Base-by-base conservation (phyloP, 2,797 vertebrate genomes). In the Tamandua tetradactyla region DNA sequence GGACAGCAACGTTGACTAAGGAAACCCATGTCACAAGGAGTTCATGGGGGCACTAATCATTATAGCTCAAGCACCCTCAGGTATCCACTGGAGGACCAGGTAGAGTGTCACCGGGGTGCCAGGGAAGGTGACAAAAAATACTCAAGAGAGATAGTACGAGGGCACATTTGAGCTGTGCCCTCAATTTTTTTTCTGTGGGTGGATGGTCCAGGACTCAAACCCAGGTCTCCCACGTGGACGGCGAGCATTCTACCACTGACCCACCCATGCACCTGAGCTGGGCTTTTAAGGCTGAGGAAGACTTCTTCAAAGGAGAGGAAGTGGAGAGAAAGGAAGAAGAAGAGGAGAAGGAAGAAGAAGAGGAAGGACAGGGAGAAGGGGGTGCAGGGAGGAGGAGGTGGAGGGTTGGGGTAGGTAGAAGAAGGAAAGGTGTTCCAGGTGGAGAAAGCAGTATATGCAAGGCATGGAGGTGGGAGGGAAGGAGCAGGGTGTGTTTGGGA, bases 371-470 rank as follows among this genome's bases (percentile, higher is more conserved):
- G 52, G 68, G 64, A 17, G 12, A 32, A 35, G 37, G n/a, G 44
- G 55, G 20, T 30, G 37, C 97, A n/a, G 47, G 27, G 10, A 57
- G 32, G 57, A 79, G 37, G 49, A 42, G 7, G 64, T 35, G 55
- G 20, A 55, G 20, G 6, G 52, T 47, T 47, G 47, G 47, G 47
- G 47, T 13, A 47, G 47, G 47, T 9, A 18, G n/a, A 32, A 23
- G 84, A 96, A 95, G 96, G 86, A 95, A 97, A 97, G 97, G 37
- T 32, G 27, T 18, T 66, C 37, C 20, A 30, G 42, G 37, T 12
- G 89, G 66, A 62, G 59, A 35, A 32, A 8, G 27, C 5, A 32
- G 66, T 42, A 3, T 25, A 23, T 35, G 74, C 18, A 32, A 61
- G 72, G 59, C 27, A 8, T 0, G 0, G 49, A 75, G 74, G 18